Conservation (phyloP, 2,797 vertebrate genomes). For the Galago senegalensis region DNA sequence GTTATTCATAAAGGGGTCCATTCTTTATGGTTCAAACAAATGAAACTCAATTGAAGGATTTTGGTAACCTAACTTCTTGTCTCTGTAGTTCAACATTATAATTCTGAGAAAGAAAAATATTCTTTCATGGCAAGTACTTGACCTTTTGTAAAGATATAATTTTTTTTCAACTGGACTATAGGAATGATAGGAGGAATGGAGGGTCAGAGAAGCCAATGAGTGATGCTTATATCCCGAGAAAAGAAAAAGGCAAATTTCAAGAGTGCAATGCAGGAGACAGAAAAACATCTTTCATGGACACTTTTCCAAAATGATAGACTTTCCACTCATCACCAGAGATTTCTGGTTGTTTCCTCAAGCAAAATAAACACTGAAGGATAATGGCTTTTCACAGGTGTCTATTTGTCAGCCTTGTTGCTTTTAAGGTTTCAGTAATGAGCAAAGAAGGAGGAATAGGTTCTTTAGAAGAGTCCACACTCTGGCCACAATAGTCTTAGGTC, state of each 20-base stretch:
- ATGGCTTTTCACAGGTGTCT: neutral
- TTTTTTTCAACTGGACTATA: slow-evolving; percentile 42
- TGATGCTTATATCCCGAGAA: slow-evolving; percentile 27
- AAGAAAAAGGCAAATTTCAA: slow-evolving; percentile 43
- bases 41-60: neutral
- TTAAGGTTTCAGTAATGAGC: slow-evolving; percentile 25
- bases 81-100: slow-evolving; percentile 5
- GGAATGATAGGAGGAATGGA: neutral
- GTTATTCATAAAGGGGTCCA: neutral
- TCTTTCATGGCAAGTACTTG: slow-evolving; percentile 22
- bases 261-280: neutral
- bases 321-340: neutral
- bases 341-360: slow-evolving; percentile 42
- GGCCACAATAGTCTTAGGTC: neutral
- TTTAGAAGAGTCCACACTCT: neutral
- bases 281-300: neutral
- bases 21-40: neutral
- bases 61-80: neutral
- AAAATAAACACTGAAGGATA: slow-evolving; percentile 48
- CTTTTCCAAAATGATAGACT: neutral
- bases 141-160: slow-evolving; percentile 53
- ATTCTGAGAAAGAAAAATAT: slow-evolving; percentile 31
- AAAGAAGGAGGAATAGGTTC: neutral
- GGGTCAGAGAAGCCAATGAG: slow-evolving; percentile 6
- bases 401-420: slow-evolving; percentile 23